phyloP scores from a whole-genome alignment of 1,140 invertebrate species.

The Drosophila setifemur region DNA sequence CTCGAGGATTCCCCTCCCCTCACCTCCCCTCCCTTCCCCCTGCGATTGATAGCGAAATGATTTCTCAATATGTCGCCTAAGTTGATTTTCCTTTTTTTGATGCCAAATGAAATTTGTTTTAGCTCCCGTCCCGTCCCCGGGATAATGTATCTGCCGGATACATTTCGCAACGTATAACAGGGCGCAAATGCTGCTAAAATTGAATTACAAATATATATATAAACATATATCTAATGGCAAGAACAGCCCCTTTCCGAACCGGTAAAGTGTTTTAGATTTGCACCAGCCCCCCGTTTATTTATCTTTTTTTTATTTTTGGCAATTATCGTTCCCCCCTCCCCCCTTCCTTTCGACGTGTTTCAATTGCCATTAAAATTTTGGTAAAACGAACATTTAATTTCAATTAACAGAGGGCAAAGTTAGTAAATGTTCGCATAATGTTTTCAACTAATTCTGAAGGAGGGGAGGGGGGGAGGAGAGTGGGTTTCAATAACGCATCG shows the following conservation, averaged over 20 bases:
- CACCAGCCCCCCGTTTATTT: neutral
- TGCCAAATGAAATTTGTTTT: slow-evolving; percentile 52
- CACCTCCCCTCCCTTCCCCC: neutral
- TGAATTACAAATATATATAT: slow-evolving; percentile 47
- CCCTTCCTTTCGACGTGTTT: slow-evolving; percentile 4
- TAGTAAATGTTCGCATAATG: slow-evolving; percentile 1
- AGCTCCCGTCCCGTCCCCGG: too few species aligned
- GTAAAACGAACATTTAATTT: slow-evolving; percentile 38
- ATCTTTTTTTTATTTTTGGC: slow-evolving; percentile 7
- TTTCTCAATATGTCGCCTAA: slow-evolving; percentile 63
- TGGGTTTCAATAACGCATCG: neutral
- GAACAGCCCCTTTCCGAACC: neutral
- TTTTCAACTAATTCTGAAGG: neutral
- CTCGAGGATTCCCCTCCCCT: too few species aligned
- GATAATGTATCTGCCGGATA: slow-evolving; percentile 33
- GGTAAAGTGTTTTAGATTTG: slow-evolving; percentile 19
- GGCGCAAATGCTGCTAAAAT: slow-evolving; percentile 21
- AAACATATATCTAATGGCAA: slow-evolving; percentile 2
- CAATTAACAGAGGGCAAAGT: slow-evolving; percentile 17
- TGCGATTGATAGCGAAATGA: slow-evolving; percentile 70
- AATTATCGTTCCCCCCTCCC: slow-evolving; percentile 12
- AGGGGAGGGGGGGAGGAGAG: neutral
- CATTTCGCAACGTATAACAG: slow-evolving; percentile 17
- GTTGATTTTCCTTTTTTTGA: slow-evolving; percentile 53
- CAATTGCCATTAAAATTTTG: slow-evolving; percentile 40